These are phyloP conservation scores for Bembecia ichneumoniformis DNA, from an alignment of 2,888 invertebrate genomes.

Conservation along the genomic window DNA sequence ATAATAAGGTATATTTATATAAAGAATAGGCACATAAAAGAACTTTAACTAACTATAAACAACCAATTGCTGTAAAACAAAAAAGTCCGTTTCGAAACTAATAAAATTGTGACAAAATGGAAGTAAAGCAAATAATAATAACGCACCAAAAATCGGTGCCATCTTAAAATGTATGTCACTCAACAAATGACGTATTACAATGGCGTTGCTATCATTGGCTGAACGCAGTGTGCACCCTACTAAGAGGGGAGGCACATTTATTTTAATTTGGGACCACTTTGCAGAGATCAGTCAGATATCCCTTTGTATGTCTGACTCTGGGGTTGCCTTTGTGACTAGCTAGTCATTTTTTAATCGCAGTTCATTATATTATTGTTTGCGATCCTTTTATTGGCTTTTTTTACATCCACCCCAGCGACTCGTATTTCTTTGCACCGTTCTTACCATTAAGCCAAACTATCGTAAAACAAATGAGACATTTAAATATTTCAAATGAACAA, in stretches of 20 bases:
- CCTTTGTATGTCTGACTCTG: conserved; percentile 63
- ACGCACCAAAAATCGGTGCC: conserved; percentile 30
- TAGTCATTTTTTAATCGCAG: conserved; percentile 54
- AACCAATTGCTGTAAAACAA: no score
- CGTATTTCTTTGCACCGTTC: neutral
- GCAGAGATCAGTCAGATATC: conserved; percentile 48
- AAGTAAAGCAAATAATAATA: conserved; percentile 13
- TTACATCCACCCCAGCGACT: neutral
- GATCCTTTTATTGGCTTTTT: conserved; percentile 5
- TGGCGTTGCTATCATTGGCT: conserved; percentile 36
- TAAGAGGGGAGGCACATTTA: conserved; percentile 35
- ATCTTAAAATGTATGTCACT: conserved; percentile 58
- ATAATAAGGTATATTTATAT: no score
- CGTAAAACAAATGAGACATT: no score
- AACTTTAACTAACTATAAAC: no score
- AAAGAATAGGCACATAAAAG: no score
- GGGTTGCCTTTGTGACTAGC: conserved; percentile 61
- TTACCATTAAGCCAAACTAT: no score
- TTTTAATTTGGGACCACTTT: conserved; percentile 57
- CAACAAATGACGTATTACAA: conserved; percentile 27
- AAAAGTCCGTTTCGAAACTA: no score
- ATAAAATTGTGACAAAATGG: no score
- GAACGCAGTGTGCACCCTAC: conserved; percentile 14
- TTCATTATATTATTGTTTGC: conserved; percentile 37
- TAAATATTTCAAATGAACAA: no score